phyloP scores from a whole-genome alignment of 2,888 invertebrate species.

The Drosophila suboccidentalis region DNA sequence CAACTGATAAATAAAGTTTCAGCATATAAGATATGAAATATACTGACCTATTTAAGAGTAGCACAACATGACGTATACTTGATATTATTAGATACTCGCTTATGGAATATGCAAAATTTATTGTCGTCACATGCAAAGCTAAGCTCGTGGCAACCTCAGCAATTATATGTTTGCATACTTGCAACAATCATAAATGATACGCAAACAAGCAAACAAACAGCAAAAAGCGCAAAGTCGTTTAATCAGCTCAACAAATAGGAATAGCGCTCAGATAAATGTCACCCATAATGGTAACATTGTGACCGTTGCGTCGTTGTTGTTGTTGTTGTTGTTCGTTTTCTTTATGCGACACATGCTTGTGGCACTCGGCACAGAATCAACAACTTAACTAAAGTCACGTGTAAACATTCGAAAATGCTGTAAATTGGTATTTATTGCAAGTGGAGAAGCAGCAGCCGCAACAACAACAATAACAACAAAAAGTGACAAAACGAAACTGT shows the following conservation, averaged over 20 bases:
- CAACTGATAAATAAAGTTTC: conserved; percentile 13
- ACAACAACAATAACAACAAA: conserved; percentile 29
- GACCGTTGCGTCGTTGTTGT: conserved; percentile 8
- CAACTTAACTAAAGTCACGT: conserved; percentile 74
- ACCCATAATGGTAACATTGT: conserved; percentile 16
- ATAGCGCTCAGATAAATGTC: conserved; percentile 49
- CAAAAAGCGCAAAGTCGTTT: conserved; percentile 46
- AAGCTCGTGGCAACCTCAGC: conserved; percentile 20
- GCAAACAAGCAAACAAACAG: conserved; percentile 27
- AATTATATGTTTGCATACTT: conserved; percentile 35
- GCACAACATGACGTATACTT: conserved; percentile 35
- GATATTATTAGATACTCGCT: conserved; percentile 6
- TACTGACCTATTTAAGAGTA: neutral
- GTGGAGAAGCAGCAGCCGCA: conserved; percentile 27
- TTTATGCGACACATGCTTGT: conserved; percentile 17
- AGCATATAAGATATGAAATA: conserved; percentile 4
- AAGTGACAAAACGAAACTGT: conserved; percentile 26
- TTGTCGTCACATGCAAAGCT: conserved; percentile 36
- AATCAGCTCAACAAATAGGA: conserved; percentile 58
- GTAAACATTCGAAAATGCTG: conserved; percentile 71
- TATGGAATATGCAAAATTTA: conserved; percentile 8
- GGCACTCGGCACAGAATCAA: conserved; percentile 43
- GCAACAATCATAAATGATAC: conserved; percentile 40
- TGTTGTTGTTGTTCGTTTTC: neutral
- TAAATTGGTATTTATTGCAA: conserved; percentile 76